These are phyloP conservation scores for Protonemura montana DNA, from an alignment of 2,888 invertebrate species.

Conservation along the genomic window DNA sequence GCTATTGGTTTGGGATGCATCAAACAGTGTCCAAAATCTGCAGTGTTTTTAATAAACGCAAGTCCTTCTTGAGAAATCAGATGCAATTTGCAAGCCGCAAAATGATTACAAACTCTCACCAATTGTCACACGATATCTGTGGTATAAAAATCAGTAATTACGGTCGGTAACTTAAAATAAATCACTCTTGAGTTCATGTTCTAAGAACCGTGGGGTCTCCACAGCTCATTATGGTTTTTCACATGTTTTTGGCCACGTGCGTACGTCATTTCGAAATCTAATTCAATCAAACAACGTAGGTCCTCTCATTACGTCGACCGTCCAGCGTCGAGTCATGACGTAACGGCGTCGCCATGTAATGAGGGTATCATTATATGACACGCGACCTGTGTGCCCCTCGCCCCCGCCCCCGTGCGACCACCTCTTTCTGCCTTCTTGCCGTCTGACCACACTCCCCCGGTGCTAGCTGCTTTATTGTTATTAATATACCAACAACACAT, in stretches of 20 bases:
- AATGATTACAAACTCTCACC: no score
- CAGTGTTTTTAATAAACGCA: no score
- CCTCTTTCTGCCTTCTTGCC: background rate
- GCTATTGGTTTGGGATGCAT: no score
- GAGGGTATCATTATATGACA: background rate
- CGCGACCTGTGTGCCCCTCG: background rate
- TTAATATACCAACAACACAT: constrained; percentile 3
- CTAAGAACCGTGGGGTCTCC: no score
- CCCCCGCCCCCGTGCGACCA: background rate
- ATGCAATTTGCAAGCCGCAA: no score
- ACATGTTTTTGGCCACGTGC: background rate
- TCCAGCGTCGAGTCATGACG: background rate
- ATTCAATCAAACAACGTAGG: background rate
- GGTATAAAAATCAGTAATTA: no score
- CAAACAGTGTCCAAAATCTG: no score
- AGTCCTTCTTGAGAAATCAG: no score
- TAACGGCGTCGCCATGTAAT: background rate
- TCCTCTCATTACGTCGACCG: background rate
- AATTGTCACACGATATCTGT: no score
- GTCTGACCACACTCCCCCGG: background rate
- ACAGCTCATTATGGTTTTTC: background rate
- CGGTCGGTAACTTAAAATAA: no score
- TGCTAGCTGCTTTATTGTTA: background rate
- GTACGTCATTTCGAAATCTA: background rate
- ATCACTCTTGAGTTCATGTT: no score